A percentile compares a stretch with the other conserved stretches of the same genome.
phyloP scores from a whole-genome alignment of 1,140 invertebrate genomes.

The Trichonephila clavata region DNA sequence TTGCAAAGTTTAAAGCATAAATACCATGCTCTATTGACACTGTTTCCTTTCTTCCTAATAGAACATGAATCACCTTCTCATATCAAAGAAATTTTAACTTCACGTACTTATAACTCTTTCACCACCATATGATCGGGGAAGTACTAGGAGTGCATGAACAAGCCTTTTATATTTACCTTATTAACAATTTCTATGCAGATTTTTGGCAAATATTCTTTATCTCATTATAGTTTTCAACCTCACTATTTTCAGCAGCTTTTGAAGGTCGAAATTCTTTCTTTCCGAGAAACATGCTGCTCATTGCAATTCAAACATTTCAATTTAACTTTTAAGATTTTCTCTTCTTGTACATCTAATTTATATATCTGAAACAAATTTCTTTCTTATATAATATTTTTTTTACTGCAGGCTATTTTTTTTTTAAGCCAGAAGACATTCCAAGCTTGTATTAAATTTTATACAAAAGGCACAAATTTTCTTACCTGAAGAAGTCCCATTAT shows the following conservation, averaged over 20 bases:
- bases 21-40: background rate
- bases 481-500: background rate
- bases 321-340: background rate
- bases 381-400: background rate
- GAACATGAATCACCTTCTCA: background rate
- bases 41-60: background rate
- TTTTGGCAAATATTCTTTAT: background rate
- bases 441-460: background rate
- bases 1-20: background rate
- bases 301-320: background rate
- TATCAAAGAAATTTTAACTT: background rate
- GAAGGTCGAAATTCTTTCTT: background rate
- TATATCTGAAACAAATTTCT: background rate
- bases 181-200: background rate
- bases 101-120: background rate
- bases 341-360: background rate
- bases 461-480: background rate
- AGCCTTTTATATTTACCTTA: background rate
- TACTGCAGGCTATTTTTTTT: background rate
- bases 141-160: background rate
- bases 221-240: background rate
- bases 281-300: background rate
- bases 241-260: background rate
- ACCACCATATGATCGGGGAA: background rate
- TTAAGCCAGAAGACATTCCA: background rate